phyloP scores from a whole-genome alignment of 2,888 invertebrate genomes.

The Synergus japonicus region DNA sequence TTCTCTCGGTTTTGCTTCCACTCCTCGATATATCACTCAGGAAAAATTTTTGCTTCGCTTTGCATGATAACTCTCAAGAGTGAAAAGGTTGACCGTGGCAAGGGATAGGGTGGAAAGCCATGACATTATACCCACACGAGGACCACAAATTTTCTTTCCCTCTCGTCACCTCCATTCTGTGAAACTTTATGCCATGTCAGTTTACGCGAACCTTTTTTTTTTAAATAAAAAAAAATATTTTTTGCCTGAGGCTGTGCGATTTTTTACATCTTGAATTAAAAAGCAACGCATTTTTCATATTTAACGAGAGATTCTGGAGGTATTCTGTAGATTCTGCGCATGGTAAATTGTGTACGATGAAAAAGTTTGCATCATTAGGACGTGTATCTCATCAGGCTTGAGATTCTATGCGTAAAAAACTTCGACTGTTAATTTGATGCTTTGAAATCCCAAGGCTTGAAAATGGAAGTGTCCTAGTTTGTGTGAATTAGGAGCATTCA shows the following conservation, averaged over 20 bases:
- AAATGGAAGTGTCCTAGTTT: conserved; percentile 26
- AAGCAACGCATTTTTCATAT: conserved; percentile 19
- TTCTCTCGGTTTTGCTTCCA: conserved; percentile 37
- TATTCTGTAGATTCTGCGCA: not conserved
- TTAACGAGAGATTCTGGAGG: not conserved
- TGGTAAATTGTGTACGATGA: conserved; percentile 19
- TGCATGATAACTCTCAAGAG: conserved; percentile 50
- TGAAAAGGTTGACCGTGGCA: conserved; percentile 35
- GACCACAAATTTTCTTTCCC: conserved; percentile 10
- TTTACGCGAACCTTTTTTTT: not conserved
- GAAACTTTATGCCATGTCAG: conserved; percentile 16
- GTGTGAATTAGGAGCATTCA: conserved; percentile 21
- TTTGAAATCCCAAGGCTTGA: conserved; percentile 6
- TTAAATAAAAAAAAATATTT: not conserved
- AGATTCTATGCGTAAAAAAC: conserved; percentile 12
- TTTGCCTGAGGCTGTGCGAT: not conserved
- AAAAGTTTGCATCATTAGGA: conserved; percentile 35
- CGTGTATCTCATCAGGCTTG: conserved; percentile 7
- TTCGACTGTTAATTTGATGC: conserved; percentile 26
- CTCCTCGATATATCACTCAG: conserved; percentile 45
- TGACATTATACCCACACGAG: not conserved
- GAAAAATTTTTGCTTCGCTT: conserved; percentile 48
- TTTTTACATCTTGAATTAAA: conserved; percentile 20
- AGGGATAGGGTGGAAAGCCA: not conserved
- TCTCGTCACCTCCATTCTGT: conserved; percentile 8